A percentile compares a stretch with the other conserved stretches of the same genome.
These are phyloP conservation scores for Scolopax bukidnonensis DNA, from an alignment of 2,797 vertebrate genomes.

Conservation along the genomic window DNA sequence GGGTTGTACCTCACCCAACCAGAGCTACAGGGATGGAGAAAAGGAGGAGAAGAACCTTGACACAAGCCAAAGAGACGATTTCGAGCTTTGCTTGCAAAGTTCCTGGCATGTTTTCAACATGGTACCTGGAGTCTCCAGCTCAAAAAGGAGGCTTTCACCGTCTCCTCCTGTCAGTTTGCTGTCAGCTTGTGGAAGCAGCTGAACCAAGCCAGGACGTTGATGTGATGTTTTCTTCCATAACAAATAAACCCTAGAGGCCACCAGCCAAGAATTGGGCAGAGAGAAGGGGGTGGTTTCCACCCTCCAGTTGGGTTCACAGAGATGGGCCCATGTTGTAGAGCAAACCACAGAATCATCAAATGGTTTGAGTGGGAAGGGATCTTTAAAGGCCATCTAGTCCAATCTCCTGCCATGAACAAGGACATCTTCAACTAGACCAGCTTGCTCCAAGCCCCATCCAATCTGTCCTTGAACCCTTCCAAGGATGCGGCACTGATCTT, in stretches of 20 bases:
- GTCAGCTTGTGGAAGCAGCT: accelerated
- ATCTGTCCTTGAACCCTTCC: neutral
- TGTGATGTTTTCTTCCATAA: neutral
- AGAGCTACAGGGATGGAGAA: neutral
- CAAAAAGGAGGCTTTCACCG: neutral
- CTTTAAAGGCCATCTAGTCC: accelerated
- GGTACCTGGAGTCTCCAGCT: neutral
- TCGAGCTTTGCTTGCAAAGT: neutral
- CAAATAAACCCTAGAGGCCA: neutral
- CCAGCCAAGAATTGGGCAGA: neutral
- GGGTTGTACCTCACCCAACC: accelerated
- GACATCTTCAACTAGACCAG: neutral
- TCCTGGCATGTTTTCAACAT: accelerated
- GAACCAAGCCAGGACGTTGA: neutral
- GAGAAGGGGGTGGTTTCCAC: neutral
- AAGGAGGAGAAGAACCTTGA: neutral
- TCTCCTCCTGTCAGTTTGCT: neutral
- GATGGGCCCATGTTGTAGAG: neutral
- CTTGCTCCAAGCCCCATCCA: neutral
- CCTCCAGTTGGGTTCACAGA: neutral
- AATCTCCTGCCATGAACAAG: accelerated
- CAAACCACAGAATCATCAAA: too few species aligned
- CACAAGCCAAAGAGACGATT: neutral
- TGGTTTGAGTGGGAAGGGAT: neutral
- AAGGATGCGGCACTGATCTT: neutral